Base-by-base conservation (phyloP, 2,888 invertebrate species). In the Anorthoa munda region DNA sequence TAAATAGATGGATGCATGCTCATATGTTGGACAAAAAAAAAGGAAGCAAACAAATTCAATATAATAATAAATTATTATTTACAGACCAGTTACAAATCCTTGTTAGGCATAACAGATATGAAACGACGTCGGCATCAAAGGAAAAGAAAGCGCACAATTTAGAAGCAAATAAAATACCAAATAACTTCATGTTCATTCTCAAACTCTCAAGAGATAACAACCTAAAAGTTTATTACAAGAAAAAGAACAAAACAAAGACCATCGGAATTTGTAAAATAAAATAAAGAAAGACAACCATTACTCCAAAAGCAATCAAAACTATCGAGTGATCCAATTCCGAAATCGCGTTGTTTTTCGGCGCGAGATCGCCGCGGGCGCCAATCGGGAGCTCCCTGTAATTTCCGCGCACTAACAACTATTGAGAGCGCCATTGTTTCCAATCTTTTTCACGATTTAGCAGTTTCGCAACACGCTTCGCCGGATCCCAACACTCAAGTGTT, bases 271-370 rank as follows among this genome's bases (percentile, higher is more conserved):
- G 81, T 79, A 83, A 83, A 83, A 85, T n/a, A 61, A 46, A 83
- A 82, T 77, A 81, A 89, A 85, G 69, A 84, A 82, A 83, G 76
- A 82, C 85, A 83, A 84, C 88, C 88, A 91, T 92, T 91, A 91
- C 90, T 85, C 77, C 86, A 84, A 91, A 92, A 94, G 91, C 94
- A 94, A 95, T 95, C 93, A 93, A 92, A 94, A 93, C 91, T 93
- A 93, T 92, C 88, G 89, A 91, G 90, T 88, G 91, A 91, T 92
- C 89, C 91, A 90, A 92, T 93, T 89, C 89, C 90, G 90, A 91
- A 91, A 92, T 91, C 87, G 90, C 88, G 87, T 92, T 92, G 92
- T 92, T 92, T 87, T 91, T 91, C 89, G 86, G 86, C 87, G 83
- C 63, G 84, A 88, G 64, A 89, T 86, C 87, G 91, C 92, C 87